Evolutionary conservation across 2,888 invertebrate genomes (phyloP).

Genomic region (Pristionchus exspectatus): DNA sequence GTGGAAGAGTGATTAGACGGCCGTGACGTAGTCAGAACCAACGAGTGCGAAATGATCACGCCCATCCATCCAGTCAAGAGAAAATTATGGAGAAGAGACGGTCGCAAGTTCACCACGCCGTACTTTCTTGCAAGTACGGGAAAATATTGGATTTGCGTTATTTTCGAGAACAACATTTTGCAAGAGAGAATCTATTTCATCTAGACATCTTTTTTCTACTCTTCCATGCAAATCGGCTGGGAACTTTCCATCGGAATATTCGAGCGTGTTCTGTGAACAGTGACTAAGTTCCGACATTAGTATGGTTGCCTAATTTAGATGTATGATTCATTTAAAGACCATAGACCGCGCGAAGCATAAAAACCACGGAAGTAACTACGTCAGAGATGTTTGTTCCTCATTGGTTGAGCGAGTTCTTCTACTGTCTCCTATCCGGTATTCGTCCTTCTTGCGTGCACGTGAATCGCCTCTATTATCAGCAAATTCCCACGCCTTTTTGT

Average conservation of each 20-base stretch:
- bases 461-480: conserved; percentile 11
- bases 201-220: not conserved
- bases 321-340: not conserved
- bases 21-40: not conserved
- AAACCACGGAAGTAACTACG: conserved; percentile 22
- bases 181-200: not conserved
- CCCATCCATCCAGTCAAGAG: not conserved
- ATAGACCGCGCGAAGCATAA: not conserved
- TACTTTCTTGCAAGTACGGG: not conserved
- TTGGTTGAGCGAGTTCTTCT: not conserved
- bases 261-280: not conserved
- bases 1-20: not conserved
- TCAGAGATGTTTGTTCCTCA: not conserved
- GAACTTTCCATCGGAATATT: not conserved
- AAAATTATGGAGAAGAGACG: not conserved
- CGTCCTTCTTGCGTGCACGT: not conserved
- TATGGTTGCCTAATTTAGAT: not conserved
- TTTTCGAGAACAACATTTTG: not conserved
- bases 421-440: not conserved
- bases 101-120: no score
- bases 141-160: not conserved
- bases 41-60: not conserved
- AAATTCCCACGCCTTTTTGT: conserved; percentile 30
- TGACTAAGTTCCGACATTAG: not conserved
- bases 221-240: not conserved